Percentiles rank a stretch among this genome's conserved stretches.
These are phyloP conservation scores for Charaxes varanes DNA, from an alignment of 1,140 invertebrate genomes.

Conservation along the genomic window DNA sequence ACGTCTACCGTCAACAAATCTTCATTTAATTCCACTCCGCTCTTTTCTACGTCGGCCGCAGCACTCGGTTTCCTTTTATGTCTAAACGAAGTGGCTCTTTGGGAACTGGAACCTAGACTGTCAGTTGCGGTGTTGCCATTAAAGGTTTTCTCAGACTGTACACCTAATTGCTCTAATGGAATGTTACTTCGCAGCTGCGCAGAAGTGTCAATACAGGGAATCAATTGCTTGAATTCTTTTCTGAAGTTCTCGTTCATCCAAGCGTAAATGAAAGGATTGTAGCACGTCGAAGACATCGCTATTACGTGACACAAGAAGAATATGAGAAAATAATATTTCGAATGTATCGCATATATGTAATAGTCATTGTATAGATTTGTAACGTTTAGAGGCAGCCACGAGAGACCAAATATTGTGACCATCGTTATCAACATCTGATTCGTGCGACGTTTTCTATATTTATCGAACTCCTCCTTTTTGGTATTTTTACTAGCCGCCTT, in stretches of 20 bases:
- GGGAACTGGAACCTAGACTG: slow-evolving; percentile 57
- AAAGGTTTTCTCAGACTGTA: slow-evolving; percentile 79
- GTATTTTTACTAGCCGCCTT: slow-evolving; percentile 86
- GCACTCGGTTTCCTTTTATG: slow-evolving; percentile 65
- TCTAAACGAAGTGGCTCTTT: slow-evolving; percentile 51
- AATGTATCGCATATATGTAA: slow-evolving; percentile 79
- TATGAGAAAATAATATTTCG: slow-evolving; percentile 88
- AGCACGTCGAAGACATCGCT: slow-evolving; percentile 97
- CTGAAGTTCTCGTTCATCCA: slow-evolving; percentile 99
- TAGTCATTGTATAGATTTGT: slow-evolving; percentile 93
- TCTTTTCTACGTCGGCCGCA: slow-evolving; percentile 61
- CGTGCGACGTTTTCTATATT: slow-evolving; percentile 84
- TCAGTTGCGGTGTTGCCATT: slow-evolving; percentile 80
- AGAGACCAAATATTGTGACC: slow-evolving; percentile 95
- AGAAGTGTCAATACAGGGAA: slow-evolving; percentile 82
- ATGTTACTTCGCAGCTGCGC: slow-evolving; percentile 48
- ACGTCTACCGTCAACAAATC: slow-evolving; percentile 61
- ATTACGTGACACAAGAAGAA: slow-evolving; percentile 94
- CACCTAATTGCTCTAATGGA: slow-evolving; percentile 59
- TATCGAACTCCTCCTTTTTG: slow-evolving; percentile 83
- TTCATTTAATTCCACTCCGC: slow-evolving; percentile 66
- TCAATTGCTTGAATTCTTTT: slow-evolving; percentile 94
- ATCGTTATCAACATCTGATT: slow-evolving; percentile 98
- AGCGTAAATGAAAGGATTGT: slow-evolving; percentile 94
- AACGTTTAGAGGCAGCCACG: slow-evolving; percentile 96